A percentile compares a stretch with the other conserved stretches of the same genome.
Evolutionary conservation across 2,113 vertebrate genomes (phyloP).

Genomic region (Pseudopodoces humilis): DNA sequence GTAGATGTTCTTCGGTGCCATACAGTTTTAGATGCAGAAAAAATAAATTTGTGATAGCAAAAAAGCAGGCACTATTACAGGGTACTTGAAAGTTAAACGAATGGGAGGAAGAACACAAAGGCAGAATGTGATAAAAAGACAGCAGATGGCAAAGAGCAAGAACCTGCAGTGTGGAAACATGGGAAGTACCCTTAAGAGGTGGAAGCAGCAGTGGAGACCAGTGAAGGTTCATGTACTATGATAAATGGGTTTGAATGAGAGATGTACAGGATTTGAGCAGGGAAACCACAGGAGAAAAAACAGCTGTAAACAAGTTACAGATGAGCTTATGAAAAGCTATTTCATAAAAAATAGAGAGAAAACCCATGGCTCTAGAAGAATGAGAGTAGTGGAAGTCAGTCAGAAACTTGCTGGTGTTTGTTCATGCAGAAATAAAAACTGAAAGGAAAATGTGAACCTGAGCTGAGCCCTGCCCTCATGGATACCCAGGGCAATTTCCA

Average conservation of each 20-base stretch:
- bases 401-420: background rate
- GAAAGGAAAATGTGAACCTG: background rate
- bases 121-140: background rate
- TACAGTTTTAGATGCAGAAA: background rate
- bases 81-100: background rate
- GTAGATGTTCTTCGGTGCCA: background rate
- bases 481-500: background rate
- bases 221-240: background rate
- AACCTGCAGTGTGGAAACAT: background rate
- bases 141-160: background rate
- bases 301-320: background rate
- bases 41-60: background rate
- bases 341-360: background rate
- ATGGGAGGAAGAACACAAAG: background rate
- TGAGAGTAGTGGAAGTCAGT: background rate
- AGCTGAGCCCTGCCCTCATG: background rate
- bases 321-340: background rate
- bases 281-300: background rate
- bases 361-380: background rate
- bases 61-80: background rate
- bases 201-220: background rate
- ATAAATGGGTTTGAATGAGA: background rate
- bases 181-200: background rate
- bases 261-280: background rate
- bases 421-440: conserved; percentile 16